Percentiles rank a stretch among this genome's conserved stretches.
These are phyloP conservation scores for Tenthredo notha DNA, from an alignment of 2,888 invertebrate genomes.

Conservation along the genomic window DNA sequence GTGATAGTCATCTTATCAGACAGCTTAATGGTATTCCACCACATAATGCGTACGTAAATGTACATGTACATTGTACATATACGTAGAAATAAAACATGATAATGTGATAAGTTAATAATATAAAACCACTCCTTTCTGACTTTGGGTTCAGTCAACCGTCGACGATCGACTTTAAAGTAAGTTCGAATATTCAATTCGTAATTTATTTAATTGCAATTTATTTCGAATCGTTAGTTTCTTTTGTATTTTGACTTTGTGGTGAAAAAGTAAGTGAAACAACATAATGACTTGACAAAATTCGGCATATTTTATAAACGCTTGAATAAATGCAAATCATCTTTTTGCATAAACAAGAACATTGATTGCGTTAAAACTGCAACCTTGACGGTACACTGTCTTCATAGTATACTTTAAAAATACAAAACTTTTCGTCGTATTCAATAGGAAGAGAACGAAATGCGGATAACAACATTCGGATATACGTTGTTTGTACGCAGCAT, in stretches of 20 bases:
- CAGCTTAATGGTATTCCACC: background rate
- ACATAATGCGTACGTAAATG: background rate
- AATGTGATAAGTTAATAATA: conserved; percentile 32
- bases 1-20: background rate
- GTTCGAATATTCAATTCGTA: background rate
- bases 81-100: conserved; percentile 12
- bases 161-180: conserved; percentile 1
- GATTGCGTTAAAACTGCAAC: background rate
- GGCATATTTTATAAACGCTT: no score
- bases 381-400: background rate
- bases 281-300: no score
- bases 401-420: background rate
- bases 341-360: background rate
- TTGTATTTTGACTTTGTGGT: no score
- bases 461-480: conserved; percentile 19
- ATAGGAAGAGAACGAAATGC: background rate
- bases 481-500: background rate
- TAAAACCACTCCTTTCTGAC: conserved; percentile 17
- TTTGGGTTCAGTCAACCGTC: conserved; percentile 3
- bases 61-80: background rate
- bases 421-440: background rate
- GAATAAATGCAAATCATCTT: no score
- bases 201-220: background rate
- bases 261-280: no score
- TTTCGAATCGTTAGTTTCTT: no score